Base-by-base conservation (phyloP, 2,797 vertebrate genomes). In the Cichlasoma orientale region DNA sequence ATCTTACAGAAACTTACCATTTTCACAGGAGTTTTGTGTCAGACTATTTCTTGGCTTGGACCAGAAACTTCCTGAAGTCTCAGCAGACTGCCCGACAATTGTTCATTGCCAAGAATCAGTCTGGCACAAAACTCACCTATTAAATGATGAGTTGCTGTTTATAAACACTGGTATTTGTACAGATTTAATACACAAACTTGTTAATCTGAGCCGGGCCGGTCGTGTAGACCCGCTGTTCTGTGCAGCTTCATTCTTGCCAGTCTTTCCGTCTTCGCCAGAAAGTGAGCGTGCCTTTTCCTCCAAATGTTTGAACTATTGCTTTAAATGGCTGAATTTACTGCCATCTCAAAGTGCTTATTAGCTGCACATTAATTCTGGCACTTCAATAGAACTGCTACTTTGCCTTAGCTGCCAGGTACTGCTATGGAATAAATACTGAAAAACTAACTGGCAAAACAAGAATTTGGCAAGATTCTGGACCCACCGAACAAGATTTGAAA, bases 251-350 rank as follows among this genome's bases (percentile, higher is more conserved):
- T 27, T 58, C 19, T 31, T 16, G 55, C 14, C 41, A 47, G 41
- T 7, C 41, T 31, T 73, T 18, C 31, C 19, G n/a, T 50, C 38
- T 57, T 73, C 27, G n/a, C 19, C 4, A 19, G 55, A 73, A 72
- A 72, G 0, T 0, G 14, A 5, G 18, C 4, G 0, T 44, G 23
- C 25, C 12, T 31, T 31, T 3, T 29, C 7, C 55, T 41, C 18
- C 12, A 57, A 55, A n/a, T 29, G 23, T 66, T 27, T 66, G 16
- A 66, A 44, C 9, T 5, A n/a, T 59, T 19, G 5, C 18, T n/a
- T 57, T 57, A 9, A 44, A 72, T n/a, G 36, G 5, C 23, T 47
- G 38, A 66, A 27, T 19, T 66, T 27, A 18, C 0, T 0, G 4
- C 56, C n/a, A 57, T 5, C 8, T 21, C 12, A 18, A 55, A 50